Percentiles rank a stretch among this genome's conserved stretches.
These are phyloP conservation scores for Dugesia japonica DNA, from an alignment of 2,888 invertebrate species.

Conservation along the genomic window DNA sequence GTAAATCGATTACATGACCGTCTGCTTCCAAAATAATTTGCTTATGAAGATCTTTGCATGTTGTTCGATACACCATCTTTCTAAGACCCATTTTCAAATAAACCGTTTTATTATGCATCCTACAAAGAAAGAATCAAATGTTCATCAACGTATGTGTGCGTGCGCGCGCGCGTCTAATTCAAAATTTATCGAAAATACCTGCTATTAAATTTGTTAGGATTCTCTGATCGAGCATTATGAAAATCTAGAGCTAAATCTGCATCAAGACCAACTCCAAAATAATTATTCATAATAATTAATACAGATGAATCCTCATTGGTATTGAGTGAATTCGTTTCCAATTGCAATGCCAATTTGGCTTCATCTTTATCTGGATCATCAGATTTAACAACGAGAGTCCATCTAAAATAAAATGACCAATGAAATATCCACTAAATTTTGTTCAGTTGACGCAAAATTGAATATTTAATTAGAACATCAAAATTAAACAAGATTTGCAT, in stretches of 20 bases:
- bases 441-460: too few relatives aligned
- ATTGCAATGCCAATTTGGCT: constrained; percentile 45
- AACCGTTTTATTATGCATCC: constrained; percentile 90
- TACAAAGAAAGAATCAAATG: constrained; percentile 42
- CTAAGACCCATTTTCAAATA: constrained; percentile 94
- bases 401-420: constrained; percentile 54
- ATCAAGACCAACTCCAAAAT: constrained; percentile 97
- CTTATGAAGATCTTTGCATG: constrained; percentile 81
- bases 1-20: constrained; percentile 80
- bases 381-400: constrained; percentile 98
- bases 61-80: constrained; percentile 84
- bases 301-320: constrained; percentile 82
- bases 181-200: constrained; percentile 51
- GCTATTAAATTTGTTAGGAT: constrained; percentile 82
- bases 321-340: constrained; percentile 47
- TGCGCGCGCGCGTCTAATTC: neutral
- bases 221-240: constrained; percentile 94
- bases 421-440: too few relatives aligned
- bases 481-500: neutral
- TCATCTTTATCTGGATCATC: constrained; percentile 51
- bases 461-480: too few relatives aligned
- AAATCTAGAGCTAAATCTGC: constrained; percentile 96
- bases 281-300: constrained; percentile 99
- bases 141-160: neutral
- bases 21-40: constrained; percentile 88